Evolutionary conservation across 2,797 vertebrate species (phyloP).

Genomic region (Alfaro cultratus): DNA sequence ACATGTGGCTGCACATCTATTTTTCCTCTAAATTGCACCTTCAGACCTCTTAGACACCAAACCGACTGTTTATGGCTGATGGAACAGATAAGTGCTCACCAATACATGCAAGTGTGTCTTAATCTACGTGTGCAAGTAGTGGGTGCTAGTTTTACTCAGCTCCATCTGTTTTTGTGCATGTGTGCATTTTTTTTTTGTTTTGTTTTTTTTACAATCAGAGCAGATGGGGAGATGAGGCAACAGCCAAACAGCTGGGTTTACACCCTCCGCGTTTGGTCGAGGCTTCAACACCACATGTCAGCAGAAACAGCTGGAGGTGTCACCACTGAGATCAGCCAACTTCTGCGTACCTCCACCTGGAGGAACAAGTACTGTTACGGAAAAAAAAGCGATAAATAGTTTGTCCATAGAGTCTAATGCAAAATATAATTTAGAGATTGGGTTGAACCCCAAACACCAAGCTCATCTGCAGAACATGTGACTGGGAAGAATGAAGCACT

Average conservation of each 20-base stretch:
- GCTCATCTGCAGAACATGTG: not conserved
- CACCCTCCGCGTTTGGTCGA: slow-evolving; percentile 6
- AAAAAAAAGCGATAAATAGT: not conserved
- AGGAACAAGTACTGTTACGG: not conserved
- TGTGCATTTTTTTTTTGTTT: too few species aligned
- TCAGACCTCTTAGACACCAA: slow-evolving; percentile 40
- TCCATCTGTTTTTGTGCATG: slow-evolving; percentile 29
- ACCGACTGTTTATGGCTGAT: slow-evolving; percentile 45
- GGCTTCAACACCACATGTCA: slow-evolving; percentile 22
- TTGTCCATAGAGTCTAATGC: slow-evolving; percentile 10
- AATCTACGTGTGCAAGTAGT: slow-evolving; percentile 26
- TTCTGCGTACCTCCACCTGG: slow-evolving; percentile 26
- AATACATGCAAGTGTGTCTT: slow-evolving; percentile 26
- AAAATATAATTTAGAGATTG: not conserved
- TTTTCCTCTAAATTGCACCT: slow-evolving; percentile 30
- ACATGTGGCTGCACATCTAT: slow-evolving; percentile 37
- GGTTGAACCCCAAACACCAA: not conserved
- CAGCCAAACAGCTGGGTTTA: slow-evolving; percentile 62
- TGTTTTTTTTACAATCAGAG: slow-evolving; percentile 1
- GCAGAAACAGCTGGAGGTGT: slow-evolving; percentile 66
- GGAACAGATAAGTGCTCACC: slow-evolving; percentile 62
- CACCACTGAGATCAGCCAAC: slow-evolving; percentile 27
- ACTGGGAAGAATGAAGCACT: not conserved
- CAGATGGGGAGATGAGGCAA: slow-evolving; percentile 21
- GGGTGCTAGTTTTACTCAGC: slow-evolving; percentile 6